Evolutionary conservation across 2,113 vertebrate species (phyloP), one percentile per base, ranked within the genome.

Genomic region (Leptobrachium ailaonicum): DNA sequence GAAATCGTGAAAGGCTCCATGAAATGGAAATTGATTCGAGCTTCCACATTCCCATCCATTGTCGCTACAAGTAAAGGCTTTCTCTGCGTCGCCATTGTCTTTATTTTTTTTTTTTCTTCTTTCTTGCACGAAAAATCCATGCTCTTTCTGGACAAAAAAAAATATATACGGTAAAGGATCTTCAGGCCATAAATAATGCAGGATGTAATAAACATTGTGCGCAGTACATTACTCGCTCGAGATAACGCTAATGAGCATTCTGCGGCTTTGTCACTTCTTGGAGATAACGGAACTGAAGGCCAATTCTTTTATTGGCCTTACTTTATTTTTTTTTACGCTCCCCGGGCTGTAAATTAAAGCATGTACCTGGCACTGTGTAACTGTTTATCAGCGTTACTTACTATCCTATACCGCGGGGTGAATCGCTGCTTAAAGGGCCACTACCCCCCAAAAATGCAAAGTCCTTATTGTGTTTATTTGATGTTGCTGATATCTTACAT

Each of bases 161-260:
- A 41, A 41, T 68, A 32, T 32, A 32, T 32, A 32, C 47, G 4
- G 47, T 50, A 60, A 47, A 70, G 41, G 68, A 4, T 45, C 44
- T 69, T 41, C 3, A 45, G 40, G 42, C 54, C 40, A 63, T 45
- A 63, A 71, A 78, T 70, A n/a, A 70, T 20, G 44, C 42, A 40
- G 4, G 10, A 1, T 63, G 56, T 58, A 69, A 62, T 77, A 77
- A 69, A 77, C 66, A 56, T 41, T 68, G 8, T 9, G 41, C 2
- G 44, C 41, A 62, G 67, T 20, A 14, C 68, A 71, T 71, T 71
- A 64, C 68, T 64, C 1, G 53, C n/a, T 7, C 9, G 76, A 72
- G 68, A 64, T 71, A 79, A 64, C 70, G 43, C 68, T 79, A 79
- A 71, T 71, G 76, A 79, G 76, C 45, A 50, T 71, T 79, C 68